A percentile compares a stretch with the other conserved stretches of the same genome.
These are phyloP conservation scores for Eulemur rubriventer DNA, from an alignment of 2,797 vertebrate genomes.

Conservation along the genomic window DNA sequence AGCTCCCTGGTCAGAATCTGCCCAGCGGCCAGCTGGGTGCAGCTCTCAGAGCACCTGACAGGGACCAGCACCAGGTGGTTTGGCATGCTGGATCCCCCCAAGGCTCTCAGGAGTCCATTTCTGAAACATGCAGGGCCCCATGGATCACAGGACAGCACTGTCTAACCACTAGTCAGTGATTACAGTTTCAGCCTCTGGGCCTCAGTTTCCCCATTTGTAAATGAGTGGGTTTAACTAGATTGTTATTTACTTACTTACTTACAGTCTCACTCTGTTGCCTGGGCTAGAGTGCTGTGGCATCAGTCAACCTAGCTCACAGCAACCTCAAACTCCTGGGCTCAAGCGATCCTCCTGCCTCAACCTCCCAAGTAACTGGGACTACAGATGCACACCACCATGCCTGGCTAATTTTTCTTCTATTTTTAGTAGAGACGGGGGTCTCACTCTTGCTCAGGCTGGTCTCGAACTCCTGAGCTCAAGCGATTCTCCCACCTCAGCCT, in stretches of 20 bases:
- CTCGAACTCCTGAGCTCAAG: no score
- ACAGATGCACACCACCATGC: no score
- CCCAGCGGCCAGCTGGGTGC: background rate
- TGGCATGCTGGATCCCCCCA: background rate
- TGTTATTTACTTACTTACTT: background rate
- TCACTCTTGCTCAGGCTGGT: no score
- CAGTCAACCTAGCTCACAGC: no score
- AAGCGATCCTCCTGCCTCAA: no score
- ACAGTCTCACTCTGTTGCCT: no score
- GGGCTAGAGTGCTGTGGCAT: no score
- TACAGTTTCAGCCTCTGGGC: background rate
- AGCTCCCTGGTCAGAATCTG: background rate
- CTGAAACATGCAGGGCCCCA: background rate
- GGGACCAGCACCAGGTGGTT: background rate
- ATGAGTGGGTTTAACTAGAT: background rate
- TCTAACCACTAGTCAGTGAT: background rate
- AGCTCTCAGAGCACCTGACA: background rate
- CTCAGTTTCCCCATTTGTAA: background rate
- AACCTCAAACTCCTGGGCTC: no score
- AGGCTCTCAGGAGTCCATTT: background rate
- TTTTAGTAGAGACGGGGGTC: no score
- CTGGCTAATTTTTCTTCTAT: no score
- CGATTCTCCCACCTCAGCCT: no score
- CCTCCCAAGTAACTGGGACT: no score
- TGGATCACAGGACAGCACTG: background rate